phyloP scores from a whole-genome alignment of 1,140 invertebrate genomes.

The Camponotus pennsylvanicus region DNA sequence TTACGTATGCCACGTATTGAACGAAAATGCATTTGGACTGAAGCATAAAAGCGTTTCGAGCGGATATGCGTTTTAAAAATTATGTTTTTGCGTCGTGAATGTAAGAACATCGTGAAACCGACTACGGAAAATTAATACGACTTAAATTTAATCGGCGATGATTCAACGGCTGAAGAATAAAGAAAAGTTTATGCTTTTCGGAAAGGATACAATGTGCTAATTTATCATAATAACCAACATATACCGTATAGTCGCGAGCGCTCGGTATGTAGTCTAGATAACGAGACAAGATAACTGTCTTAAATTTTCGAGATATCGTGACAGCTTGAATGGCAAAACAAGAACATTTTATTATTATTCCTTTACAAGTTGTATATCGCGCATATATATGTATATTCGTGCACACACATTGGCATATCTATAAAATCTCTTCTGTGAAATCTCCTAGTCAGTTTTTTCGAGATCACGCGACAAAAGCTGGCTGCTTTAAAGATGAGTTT shows the following conservation, averaged over 20 bases:
- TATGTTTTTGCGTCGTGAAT: not conserved
- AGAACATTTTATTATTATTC: conserved; percentile 55
- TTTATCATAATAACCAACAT: conserved; percentile 3
- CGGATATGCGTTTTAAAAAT: not conserved
- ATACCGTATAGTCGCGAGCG: not conserved
- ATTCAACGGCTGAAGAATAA: conserved; percentile 13
- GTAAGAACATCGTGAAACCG: not conserved
- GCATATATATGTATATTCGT: not conserved
- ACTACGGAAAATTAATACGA: not conserved
- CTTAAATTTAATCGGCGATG: not conserved
- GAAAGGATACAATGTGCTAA: not conserved
- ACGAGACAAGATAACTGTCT: conserved; percentile 65
- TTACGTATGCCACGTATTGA: not conserved
- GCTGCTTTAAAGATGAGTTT: not conserved
- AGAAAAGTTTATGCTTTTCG: not conserved
- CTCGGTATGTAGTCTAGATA: conserved; percentile 52
- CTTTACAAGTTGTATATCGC: conserved; percentile 41
- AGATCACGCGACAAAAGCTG: conserved; percentile 7
- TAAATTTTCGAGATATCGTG: conserved; percentile 64
- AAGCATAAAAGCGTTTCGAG: not conserved
- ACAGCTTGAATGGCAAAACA: conserved; percentile 47
- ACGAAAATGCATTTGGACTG: conserved; percentile 1
- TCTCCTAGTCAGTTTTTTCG: conserved; percentile 23
- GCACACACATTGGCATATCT: conserved; percentile 7
- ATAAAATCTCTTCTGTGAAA: conserved; percentile 30